Evolutionary conservation across 2,113 vertebrate species (phyloP).

Genomic region (Heloderma charlesbogerti): DNA sequence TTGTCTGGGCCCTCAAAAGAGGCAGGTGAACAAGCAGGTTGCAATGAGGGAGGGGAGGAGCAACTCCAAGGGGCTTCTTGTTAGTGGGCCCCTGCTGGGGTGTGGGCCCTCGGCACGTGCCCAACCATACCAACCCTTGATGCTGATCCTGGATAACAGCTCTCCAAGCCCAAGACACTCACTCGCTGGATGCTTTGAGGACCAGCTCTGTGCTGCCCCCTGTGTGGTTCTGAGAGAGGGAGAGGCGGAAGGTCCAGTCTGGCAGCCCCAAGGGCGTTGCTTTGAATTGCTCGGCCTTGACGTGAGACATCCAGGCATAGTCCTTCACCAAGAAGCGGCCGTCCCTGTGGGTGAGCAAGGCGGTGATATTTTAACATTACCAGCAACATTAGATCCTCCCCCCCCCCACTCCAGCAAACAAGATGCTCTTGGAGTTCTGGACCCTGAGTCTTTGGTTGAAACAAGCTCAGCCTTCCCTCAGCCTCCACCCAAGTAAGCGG

Average conservation of each 20-base stretch:
- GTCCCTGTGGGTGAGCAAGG: constrained; percentile 58
- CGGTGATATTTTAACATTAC: too few relatives aligned
- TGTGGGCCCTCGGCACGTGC: too few relatives aligned
- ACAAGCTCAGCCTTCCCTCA: too few relatives aligned
- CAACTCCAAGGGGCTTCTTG: too few relatives aligned
- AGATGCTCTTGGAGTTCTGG: background rate
- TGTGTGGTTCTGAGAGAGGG: constrained; percentile 68
- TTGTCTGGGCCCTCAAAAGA: too few relatives aligned
- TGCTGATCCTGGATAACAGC: background rate
- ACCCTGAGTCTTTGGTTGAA: too few relatives aligned
- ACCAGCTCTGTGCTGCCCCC: constrained; percentile 66
- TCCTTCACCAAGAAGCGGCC: constrained; percentile 76
- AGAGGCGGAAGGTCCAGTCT: constrained; percentile 72
- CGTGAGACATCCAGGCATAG: constrained; percentile 70
- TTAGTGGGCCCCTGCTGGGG: too few relatives aligned
- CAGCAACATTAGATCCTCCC: background rate
- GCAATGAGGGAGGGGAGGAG: too few relatives aligned
- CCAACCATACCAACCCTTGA: too few relatives aligned
- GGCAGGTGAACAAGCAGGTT: too few relatives aligned
- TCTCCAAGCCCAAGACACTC: background rate
- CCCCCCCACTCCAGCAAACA: too few relatives aligned
- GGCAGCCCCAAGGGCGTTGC: constrained; percentile 71
- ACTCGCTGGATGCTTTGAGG: constrained; percentile 73
- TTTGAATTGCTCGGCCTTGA: constrained; percentile 67
- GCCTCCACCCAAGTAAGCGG: too few relatives aligned